Conservation (phyloP, 2,797 vertebrate genomes). For the Lagothrix lagotricha region DNA sequence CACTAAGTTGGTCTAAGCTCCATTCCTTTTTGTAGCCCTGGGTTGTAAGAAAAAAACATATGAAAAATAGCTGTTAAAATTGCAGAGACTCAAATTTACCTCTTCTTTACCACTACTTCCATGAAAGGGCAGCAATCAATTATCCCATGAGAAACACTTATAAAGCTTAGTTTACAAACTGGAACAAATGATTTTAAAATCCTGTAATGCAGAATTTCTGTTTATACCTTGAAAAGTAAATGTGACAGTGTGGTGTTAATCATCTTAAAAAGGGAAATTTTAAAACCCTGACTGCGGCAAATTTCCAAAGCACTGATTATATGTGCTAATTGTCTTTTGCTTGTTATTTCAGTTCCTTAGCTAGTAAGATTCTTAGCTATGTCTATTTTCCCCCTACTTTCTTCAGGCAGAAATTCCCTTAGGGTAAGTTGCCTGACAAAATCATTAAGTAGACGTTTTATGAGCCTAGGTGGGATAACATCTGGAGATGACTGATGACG, state of each 20-base stretch:
- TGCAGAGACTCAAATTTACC: background rate
- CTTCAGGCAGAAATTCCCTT: constrained; percentile 71
- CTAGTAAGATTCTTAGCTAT: constrained; percentile 68
- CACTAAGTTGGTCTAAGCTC: background rate
- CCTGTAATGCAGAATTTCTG: constrained; percentile 33
- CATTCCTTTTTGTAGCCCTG: background rate
- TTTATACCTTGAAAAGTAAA: constrained; percentile 57
- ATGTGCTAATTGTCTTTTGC: constrained; percentile 78
- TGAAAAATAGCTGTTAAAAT: constrained; percentile 7
- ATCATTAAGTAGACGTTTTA: constrained; percentile 77
- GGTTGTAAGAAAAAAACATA: background rate
- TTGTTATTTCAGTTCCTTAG: constrained; percentile 74
- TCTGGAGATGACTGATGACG: constrained; percentile 79
- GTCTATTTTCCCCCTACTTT: constrained; percentile 44
- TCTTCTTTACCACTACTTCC: background rate
- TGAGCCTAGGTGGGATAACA: constrained; percentile 75
- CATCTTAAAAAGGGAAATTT: constrained; percentile 46
- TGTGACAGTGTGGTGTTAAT: constrained; percentile 1
- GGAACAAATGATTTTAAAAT: constrained; percentile 37
- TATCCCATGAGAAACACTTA: constrained; percentile 12
- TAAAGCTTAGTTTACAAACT: constrained; percentile 23
- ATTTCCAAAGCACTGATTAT: constrained; percentile 69
- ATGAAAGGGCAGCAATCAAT: constrained; percentile 29
- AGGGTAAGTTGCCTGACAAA: constrained; percentile 74
- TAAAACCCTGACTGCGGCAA: background rate